These are phyloP conservation scores for Cyanocitta stelleri DNA, from an alignment of 2,113 vertebrate species.

Conservation along the genomic window DNA sequence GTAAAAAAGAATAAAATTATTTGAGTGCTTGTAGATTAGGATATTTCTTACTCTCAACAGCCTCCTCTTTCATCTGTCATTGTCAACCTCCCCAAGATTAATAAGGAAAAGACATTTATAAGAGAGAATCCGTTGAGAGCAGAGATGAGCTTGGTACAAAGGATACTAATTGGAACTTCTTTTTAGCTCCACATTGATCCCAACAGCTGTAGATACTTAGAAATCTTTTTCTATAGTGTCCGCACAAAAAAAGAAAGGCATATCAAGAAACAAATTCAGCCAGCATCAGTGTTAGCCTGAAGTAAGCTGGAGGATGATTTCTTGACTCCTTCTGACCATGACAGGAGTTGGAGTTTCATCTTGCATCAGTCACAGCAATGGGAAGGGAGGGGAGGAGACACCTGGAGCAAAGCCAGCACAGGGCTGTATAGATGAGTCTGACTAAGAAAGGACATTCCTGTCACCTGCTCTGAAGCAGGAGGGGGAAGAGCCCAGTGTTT, in stretches of 20 bases:
- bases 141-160: conserved; percentile 36
- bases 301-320: background rate
- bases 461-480: conserved; percentile 40
- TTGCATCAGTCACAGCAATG: background rate
- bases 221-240: conserved; percentile 15
- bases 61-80: background rate
- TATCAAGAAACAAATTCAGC: background rate
- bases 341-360: background rate
- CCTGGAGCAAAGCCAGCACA: background rate
- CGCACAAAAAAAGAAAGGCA: background rate
- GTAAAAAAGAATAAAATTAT: background rate
- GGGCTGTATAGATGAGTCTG: conserved; percentile 2
- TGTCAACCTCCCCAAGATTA: background rate
- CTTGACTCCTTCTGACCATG: background rate
- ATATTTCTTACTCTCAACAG: background rate
- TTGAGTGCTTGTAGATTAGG: background rate
- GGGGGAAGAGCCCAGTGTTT: background rate
- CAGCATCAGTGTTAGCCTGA: background rate
- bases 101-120: background rate
- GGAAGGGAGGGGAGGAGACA: background rate
- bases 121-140: conserved; percentile 2
- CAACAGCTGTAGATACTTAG: conserved; percentile 61
- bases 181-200: background rate
- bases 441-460: conserved; percentile 15
- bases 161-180: conserved; percentile 23